phyloP scores from a whole-genome alignment of 2,888 invertebrate species.

The Idaea dimidiata region DNA sequence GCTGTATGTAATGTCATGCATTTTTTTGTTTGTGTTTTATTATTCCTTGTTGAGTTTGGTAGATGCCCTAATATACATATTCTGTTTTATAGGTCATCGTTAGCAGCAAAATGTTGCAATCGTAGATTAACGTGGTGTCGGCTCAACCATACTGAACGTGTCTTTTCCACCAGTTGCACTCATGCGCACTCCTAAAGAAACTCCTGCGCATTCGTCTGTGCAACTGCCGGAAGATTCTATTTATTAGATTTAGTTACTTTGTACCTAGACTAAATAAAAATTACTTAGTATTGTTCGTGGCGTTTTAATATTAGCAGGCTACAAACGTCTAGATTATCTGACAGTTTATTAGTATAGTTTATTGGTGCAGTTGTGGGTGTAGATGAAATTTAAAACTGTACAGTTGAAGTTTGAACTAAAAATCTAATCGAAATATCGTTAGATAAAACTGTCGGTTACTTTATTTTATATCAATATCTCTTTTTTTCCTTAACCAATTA shows the following conservation, averaged over 20 bases:
- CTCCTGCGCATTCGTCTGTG: conserved; percentile 41
- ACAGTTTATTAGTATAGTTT: too few relatives aligned
- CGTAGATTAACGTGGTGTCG: conserved; percentile 65
- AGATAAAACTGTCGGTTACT: too few relatives aligned
- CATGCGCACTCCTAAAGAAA: conserved; percentile 34
- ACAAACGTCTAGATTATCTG: too few relatives aligned
- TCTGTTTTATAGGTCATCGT: conserved; percentile 54
- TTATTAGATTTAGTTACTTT: conserved; percentile 47
- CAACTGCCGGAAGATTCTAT: conserved; percentile 77
- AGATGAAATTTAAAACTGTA: too few relatives aligned
- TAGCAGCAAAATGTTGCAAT: conserved; percentile 42
- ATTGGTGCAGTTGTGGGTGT: too few relatives aligned
- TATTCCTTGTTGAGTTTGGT: too few relatives aligned
- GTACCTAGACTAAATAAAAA: conserved; percentile 12
- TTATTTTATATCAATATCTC: too few relatives aligned
- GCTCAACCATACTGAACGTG: conserved; percentile 60
- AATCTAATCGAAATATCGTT: too few relatives aligned
- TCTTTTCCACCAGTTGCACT: conserved; percentile 78
- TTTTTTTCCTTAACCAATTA: too few relatives aligned
- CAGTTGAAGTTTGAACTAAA: too few relatives aligned
- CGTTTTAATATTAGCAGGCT: too few relatives aligned
- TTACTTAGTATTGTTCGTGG: conserved; percentile 13
- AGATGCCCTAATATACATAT: not conserved
- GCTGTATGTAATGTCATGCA: too few relatives aligned
- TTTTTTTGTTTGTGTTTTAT: not conserved